Percentiles rank a stretch among this genome's conserved stretches.
Conservation (phyloP, 2,888 invertebrate genomes). For the Melanotus villosus region DNA sequence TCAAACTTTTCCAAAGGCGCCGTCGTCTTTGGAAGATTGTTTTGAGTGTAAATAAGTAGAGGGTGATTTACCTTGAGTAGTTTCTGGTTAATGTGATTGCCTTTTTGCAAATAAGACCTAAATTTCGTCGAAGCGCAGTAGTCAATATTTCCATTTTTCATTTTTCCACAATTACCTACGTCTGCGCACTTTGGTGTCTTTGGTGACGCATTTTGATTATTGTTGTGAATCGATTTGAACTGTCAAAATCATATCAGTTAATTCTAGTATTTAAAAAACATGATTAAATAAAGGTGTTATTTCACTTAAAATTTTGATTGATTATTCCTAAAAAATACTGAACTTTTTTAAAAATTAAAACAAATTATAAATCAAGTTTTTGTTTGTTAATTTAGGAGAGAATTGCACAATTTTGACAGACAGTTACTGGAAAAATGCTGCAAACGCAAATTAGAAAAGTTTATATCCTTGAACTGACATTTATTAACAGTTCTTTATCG, state of each 20-base stretch:
- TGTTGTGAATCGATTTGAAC: constrained; percentile 43
- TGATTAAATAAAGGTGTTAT: not conserved
- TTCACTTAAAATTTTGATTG: constrained; percentile 20
- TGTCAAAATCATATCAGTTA: constrained; percentile 30
- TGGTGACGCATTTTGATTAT: constrained; percentile 32
- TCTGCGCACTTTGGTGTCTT: constrained; percentile 33
- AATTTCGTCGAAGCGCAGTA: constrained; percentile 52
- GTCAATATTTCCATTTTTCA: constrained; percentile 62
- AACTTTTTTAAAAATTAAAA: constrained; percentile 7
- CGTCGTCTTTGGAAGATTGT: too few relatives aligned
- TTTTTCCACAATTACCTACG: constrained; percentile 51
- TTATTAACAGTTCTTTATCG: not conserved
- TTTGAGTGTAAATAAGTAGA: too few relatives aligned
- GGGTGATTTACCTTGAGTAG: constrained; percentile 39
- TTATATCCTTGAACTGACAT: not conserved
- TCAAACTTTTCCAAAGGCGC: too few relatives aligned
- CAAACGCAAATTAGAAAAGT: not conserved
- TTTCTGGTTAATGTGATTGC: constrained; percentile 50
- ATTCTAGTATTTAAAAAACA: not conserved
- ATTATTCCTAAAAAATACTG: not conserved
- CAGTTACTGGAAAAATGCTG: not conserved
- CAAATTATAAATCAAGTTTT: not conserved
- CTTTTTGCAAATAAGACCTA: constrained; percentile 27
- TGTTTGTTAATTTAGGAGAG: constrained; percentile 10
- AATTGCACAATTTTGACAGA: constrained; percentile 11